Base-by-base conservation (phyloP, 2,113 vertebrate species). In the Brienomyrus longianalis region DNA sequence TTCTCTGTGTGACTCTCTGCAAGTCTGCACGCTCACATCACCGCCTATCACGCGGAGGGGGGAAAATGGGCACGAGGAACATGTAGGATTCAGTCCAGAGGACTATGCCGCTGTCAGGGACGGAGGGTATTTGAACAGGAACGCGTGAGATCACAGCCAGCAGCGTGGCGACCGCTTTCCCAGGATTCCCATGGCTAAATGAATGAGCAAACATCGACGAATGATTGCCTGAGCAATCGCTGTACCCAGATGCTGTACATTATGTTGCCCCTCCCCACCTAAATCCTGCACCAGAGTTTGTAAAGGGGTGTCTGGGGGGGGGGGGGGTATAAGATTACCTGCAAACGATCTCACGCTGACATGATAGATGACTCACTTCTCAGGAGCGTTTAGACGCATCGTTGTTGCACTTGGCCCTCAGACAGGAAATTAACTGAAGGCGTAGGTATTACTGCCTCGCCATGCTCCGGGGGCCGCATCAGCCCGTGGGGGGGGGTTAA, bases 391-490 rank as follows among this genome's bases (percentile, higher is more conserved):
- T n/a, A 59, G 19, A 62, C 21, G 52, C 88, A 80, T 85, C 84
- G 50, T 39, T 7, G 19, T 47, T 59, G 48, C 52, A 59, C 21
- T 21, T 54, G 56, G 56, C 56, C 87, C 39, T 66, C 87, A 66
- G 54, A 88, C 87, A 88, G 85, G 85, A 87, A 88, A 88, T 66
- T 88, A 88, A 59, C 87, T 19, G 54, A 88, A 62, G 35, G 87
- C 39, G 17, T 43, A 31, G 17, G 54, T 51, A 59, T 56, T 56
- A n/a, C 87, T 47, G 87, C 43, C 87, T 66, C 7, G 2, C 17
- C 17, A 39, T 45, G 9, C 39, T 45, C 35, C 0, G 86, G 87
- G 35, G 45, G 45, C 19, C 48, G 45, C 9, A 3, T 48, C 43
- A 45, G 83, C 45, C 8, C 17, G 43, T 48, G 83, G 19, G 21